Evolutionary conservation across 2,797 vertebrate genomes (phyloP).

Genomic region (Macroramphosus scolopax): DNA sequence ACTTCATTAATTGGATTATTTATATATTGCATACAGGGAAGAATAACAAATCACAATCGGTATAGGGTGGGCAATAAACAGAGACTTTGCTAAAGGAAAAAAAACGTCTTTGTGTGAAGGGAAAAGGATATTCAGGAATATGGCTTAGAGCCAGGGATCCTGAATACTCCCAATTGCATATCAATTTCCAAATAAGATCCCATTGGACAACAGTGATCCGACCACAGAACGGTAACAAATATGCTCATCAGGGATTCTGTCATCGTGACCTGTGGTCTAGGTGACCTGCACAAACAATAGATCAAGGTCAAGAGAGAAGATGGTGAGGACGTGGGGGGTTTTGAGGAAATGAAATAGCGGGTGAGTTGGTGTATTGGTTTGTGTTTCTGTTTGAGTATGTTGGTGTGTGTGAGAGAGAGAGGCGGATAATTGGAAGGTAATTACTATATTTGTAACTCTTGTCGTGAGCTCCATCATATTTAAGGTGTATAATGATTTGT

Average conservation of each 20-base stretch:
- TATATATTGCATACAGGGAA: constrained; percentile 5
- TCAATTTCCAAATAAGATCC: constrained; percentile 72
- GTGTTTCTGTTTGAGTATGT: neutral
- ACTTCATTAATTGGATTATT: neutral
- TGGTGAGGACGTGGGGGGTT: neutral
- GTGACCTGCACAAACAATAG: constrained; percentile 56
- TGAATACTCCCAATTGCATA: constrained; percentile 65
- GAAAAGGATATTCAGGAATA: constrained; percentile 55
- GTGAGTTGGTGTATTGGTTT: too few species aligned
- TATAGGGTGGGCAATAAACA: constrained; percentile 1
- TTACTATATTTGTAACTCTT: too few species aligned
- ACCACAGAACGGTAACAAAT: constrained; percentile 68
- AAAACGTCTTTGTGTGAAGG: constrained; percentile 18
- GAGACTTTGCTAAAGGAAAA: constrained; percentile 20
- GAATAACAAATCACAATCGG: neutral
- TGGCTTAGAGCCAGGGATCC: constrained; percentile 63
- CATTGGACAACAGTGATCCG: constrained; percentile 69
- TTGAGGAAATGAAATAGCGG: constrained; percentile 25
- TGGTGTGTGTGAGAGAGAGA: neutral
- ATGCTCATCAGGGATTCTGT: constrained; percentile 56
- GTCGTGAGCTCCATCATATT: neutral
- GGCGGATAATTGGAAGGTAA: neutral
- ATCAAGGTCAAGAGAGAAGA: constrained; percentile 60
- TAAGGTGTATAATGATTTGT: neutral
- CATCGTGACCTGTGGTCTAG: constrained; percentile 56